Evolutionary conservation across 1,140 invertebrate species (phyloP).

Genomic region (Psix sp.): DNA sequence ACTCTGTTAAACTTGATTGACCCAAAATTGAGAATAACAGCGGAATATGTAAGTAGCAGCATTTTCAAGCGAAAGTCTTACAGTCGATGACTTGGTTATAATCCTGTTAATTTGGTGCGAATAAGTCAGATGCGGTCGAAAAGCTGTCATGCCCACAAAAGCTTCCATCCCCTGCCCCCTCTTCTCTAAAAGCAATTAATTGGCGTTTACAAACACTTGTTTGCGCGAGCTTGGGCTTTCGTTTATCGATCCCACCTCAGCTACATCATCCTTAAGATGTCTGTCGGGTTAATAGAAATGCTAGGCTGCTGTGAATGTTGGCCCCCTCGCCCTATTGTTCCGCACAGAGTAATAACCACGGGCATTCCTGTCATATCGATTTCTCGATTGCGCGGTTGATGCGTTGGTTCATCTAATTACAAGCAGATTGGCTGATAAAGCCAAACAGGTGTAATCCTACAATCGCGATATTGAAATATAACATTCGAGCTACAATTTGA

Average conservation of each 20-base stretch:
- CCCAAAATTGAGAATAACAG: no score
- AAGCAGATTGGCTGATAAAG: conserved; percentile 46
- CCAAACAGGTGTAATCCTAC: conserved; percentile 33
- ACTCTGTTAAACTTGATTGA: no score
- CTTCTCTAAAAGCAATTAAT: no score
- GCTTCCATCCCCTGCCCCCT: no score
- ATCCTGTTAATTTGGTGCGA: no score
- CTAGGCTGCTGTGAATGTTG: conserved; percentile 25
- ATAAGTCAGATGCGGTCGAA: no score
- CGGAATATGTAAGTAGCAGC: no score
- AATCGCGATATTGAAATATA: conserved; percentile 30
- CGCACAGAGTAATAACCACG: conserved; percentile 45
- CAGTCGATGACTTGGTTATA: no score
- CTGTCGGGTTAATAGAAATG: conserved; percentile 44
- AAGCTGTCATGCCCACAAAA: no score
- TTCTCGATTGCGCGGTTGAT: conserved; percentile 45
- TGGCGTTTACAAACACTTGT: no score
- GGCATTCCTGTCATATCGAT: conserved; percentile 54
- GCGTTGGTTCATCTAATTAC: conserved; percentile 52
- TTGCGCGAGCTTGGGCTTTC: no score
- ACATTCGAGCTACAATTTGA: conserved; percentile 24
- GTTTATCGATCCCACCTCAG: background rate
- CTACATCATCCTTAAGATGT: conserved; percentile 53
- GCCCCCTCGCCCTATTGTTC: conserved; percentile 40
- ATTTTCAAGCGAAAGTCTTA: no score